phyloP scores from a whole-genome alignment of 2,113 vertebrate species.

The Trichechus manatus region DNA sequence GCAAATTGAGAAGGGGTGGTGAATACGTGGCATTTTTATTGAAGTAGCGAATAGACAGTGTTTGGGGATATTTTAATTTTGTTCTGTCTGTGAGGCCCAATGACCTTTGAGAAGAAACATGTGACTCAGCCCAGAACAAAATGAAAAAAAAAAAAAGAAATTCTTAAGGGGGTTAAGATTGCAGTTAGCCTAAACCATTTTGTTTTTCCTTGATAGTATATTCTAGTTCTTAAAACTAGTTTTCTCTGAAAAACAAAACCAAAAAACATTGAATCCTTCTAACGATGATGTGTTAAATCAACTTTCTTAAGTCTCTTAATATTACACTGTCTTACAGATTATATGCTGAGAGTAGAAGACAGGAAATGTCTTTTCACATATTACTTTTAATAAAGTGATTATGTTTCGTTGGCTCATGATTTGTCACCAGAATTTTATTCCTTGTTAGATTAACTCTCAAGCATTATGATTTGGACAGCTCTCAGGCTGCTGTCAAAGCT shows the following conservation, averaged over 20 bases:
- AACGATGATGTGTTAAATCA: neutral
- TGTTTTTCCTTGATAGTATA: slow-evolving; percentile 34
- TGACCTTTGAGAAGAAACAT: slow-evolving; percentile 53
- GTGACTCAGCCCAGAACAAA: neutral
- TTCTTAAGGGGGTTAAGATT: neutral
- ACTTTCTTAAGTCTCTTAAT: neutral
- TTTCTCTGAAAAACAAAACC: slow-evolving; percentile 12
- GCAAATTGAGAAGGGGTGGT: neutral
- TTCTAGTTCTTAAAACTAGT: neutral
- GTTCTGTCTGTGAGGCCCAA: neutral
- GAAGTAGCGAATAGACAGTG: neutral
- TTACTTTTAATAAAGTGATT: slow-evolving; percentile 63
- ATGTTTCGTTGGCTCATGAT: slow-evolving; percentile 43
- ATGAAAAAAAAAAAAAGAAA: neutral
- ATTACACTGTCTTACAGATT: neutral
- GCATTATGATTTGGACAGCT: slow-evolving; percentile 25
- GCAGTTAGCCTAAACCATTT: slow-evolving; percentile 32
- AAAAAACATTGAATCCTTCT: neutral
- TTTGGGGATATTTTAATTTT: slow-evolving; percentile 58
- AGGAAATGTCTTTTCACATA: neutral
- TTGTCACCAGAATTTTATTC: slow-evolving; percentile 58
- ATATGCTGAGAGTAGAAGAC: neutral
- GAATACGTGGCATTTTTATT: neutral
- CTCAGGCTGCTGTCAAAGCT: slow-evolving; percentile 39
- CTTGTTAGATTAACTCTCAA: slow-evolving; percentile 36